Percentiles rank a stretch among this genome's conserved stretches.
Evolutionary conservation across 2,113 vertebrate species (phyloP).

Genomic region (Neogale vison): DNA sequence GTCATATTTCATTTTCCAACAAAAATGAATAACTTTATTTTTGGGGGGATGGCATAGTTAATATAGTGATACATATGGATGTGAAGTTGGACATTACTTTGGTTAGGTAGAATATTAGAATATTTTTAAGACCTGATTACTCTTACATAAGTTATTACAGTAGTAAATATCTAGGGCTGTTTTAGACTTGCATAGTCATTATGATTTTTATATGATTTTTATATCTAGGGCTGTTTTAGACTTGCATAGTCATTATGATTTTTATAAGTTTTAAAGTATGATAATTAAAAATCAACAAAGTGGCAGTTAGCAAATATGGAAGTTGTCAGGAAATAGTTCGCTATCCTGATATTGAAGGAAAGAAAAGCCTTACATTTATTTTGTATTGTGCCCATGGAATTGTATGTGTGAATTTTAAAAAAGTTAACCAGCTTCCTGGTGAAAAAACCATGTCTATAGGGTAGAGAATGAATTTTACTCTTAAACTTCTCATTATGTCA

Average conservation of each 20-base stretch:
- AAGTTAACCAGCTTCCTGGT: background rate
- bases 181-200: background rate
- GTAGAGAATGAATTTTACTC: constrained; percentile 12
- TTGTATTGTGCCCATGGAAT: background rate
- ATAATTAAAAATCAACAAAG: background rate
- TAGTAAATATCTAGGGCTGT: background rate
- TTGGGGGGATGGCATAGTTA: background rate
- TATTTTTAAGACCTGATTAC: background rate
- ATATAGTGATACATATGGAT: background rate
- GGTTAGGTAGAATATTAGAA: background rate
- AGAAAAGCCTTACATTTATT: background rate
- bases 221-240: background rate
- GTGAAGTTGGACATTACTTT: constrained; percentile 20
- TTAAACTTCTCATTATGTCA: background rate
- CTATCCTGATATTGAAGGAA: background rate
- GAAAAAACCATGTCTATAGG: background rate
- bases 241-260: background rate
- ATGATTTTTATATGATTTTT: background rate
- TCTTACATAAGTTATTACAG: background rate
- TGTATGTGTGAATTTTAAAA: constrained; percentile 13
- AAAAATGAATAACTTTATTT: background rate
- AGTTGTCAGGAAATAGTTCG: background rate
- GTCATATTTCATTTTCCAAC: background rate
- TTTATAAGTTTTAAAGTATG: background rate
- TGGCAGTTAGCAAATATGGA: background rate